Conservation (phyloP, 2,888 invertebrate species). For the Drosophila crucigera region DNA sequence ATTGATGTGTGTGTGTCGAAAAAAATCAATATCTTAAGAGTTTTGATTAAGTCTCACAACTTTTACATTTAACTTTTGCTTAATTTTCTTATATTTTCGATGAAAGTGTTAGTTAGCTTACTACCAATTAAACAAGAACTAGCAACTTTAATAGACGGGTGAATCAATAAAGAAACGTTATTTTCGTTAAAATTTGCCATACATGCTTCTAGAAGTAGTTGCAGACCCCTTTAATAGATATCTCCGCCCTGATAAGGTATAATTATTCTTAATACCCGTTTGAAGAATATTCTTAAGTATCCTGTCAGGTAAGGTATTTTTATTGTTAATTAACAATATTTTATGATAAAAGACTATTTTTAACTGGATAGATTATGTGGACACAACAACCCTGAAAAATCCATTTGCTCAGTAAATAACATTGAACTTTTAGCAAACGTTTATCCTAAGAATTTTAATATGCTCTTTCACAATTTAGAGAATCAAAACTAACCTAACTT, state of each 20-base stretch:
- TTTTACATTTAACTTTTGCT: neutral
- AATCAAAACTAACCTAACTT: neutral
- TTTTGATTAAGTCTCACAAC: neutral
- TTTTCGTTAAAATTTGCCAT: neutral
- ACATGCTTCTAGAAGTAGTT: neutral
- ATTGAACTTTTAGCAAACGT: neutral
- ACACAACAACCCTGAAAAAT: too few relatives aligned
- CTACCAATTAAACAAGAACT: neutral
- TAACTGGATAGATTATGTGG: neutral
- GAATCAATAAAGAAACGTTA: neutral
- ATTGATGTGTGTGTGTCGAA: neutral
- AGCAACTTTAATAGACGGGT: neutral
- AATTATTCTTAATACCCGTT: neutral
- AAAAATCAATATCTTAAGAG: constrained; percentile 55
- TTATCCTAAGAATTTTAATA: neutral
- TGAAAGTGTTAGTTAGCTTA: too few relatives aligned
- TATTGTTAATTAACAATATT: neutral
- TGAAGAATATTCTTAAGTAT: neutral
- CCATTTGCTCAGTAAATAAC: neutral
- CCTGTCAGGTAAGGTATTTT: neutral
- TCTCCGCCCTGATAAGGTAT: neutral
- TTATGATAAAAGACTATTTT: neutral
- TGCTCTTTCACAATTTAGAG: neutral
- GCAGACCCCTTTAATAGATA: neutral
- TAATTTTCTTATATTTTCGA: neutral